phyloP scores from a whole-genome alignment of 2,888 invertebrate species.

The Hydrotaea diabolus region DNA sequence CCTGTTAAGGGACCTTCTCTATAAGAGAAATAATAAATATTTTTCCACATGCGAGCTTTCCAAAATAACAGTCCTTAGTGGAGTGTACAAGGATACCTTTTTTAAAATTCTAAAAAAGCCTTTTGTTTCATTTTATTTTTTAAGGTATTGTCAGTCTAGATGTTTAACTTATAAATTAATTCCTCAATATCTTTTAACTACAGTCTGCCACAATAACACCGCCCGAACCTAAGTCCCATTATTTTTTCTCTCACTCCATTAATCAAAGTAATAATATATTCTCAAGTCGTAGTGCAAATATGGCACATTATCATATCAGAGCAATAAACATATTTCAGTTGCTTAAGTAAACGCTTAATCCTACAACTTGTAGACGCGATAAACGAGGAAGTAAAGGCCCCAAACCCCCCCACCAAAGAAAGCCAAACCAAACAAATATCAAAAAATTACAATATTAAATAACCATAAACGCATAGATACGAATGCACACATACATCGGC shows the following conservation, averaged over 20 bases:
- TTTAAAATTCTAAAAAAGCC: too few species aligned
- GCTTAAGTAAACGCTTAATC: constrained; percentile 67
- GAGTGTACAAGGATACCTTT: too few species aligned
- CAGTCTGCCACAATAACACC: too few species aligned
- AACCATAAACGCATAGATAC: constrained; percentile 47
- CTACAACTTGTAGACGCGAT: constrained; percentile 67
- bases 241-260: not conserved
- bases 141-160: too few species aligned
- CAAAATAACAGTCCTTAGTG: too few species aligned
- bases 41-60: too few species aligned
- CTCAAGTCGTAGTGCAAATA: not conserved
- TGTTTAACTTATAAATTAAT: too few species aligned
- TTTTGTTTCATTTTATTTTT: too few species aligned
- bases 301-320: constrained; percentile 62
- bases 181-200: too few species aligned
- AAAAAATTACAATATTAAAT: constrained; percentile 66
- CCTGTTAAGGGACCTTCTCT: too few species aligned
- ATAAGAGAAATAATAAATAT: too few species aligned
- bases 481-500: not conserved
- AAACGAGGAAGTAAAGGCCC: constrained; percentile 32
- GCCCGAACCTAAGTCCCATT: not conserved
- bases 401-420: constrained; percentile 30
- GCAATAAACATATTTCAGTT: constrained; percentile 69
- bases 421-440: constrained; percentile 32
- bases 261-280: constrained; percentile 7